These are phyloP conservation scores for Opisthograptis luteolata DNA, from an alignment of 2,888 invertebrate genomes.

Conservation along the genomic window DNA sequence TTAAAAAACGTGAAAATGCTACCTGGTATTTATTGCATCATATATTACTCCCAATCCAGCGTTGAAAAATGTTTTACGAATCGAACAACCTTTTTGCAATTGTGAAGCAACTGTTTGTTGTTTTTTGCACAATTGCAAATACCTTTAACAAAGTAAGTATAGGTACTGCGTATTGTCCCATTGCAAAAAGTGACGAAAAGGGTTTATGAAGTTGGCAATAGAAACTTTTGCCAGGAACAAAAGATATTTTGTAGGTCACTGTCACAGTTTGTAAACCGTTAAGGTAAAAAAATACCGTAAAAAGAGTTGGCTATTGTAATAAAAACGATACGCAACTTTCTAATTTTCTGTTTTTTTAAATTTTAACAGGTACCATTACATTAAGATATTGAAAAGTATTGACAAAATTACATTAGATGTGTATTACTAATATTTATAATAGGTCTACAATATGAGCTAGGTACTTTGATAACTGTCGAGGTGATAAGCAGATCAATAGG, in stretches of 20 bases:
- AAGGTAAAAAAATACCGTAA: slow-evolving; percentile 53
- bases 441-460: no score
- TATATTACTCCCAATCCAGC: slow-evolving; percentile 38
- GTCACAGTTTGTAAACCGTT: slow-evolving; percentile 43
- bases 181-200: slow-evolving; percentile 63
- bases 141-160: slow-evolving; percentile 13
- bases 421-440: no score
- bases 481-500: no score
- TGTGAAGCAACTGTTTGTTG: slow-evolving; percentile 16
- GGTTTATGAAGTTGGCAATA: slow-evolving; percentile 65
- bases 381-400: no score
- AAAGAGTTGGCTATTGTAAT: slow-evolving; percentile 20
- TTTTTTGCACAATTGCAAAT: slow-evolving; percentile 24
- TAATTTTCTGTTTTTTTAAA: neutral
- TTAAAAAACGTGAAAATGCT: slow-evolving; percentile 25
- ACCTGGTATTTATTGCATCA: slow-evolving; percentile 49
- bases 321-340: slow-evolving; percentile 5
- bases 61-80: neutral
- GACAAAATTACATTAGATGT: no score
- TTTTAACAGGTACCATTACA: no score
- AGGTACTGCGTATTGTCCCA: slow-evolving; percentile 31
- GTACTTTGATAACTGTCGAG: no score
- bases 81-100: neutral
- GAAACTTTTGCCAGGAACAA: slow-evolving; percentile 73
- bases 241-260: slow-evolving; percentile 55